These are phyloP conservation scores for Acronicta leporina DNA, from an alignment of 2,888 invertebrate species.

Conservation along the genomic window DNA sequence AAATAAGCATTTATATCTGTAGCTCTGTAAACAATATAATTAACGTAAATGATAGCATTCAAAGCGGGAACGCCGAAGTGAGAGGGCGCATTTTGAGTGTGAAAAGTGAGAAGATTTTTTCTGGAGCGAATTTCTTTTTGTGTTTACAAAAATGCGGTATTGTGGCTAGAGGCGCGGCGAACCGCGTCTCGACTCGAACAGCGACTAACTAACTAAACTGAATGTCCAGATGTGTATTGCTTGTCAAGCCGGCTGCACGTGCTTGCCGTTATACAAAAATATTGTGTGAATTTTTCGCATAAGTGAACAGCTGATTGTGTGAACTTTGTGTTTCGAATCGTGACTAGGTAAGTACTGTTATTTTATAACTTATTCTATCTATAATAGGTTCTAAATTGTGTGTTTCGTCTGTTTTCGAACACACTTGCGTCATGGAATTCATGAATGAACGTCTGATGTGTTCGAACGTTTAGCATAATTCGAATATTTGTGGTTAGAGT, in stretches of 20 bases:
- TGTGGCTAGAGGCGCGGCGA: conserved; percentile 76
- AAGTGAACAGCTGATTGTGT: conserved; percentile 67
- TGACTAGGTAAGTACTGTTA: conserved; percentile 46
- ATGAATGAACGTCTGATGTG: conserved; percentile 52
- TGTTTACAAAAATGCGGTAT: conserved; percentile 79
- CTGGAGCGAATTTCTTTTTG: conserved; percentile 52
- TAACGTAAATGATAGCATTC: conserved; percentile 66
- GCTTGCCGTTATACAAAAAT: conserved; percentile 55
- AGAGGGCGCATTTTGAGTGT: conserved; percentile 66
- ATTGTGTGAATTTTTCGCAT: conserved; percentile 52
- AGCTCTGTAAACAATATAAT: conserved; percentile 63
- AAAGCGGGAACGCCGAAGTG: conserved; percentile 62
- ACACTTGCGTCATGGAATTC: conserved; percentile 53
- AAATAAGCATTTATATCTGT: conserved; percentile 51
- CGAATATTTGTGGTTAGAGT: conserved; percentile 35
- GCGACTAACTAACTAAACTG: conserved; percentile 52
- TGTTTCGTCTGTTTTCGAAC: conserved; percentile 48
- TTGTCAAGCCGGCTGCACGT: conserved; percentile 64
- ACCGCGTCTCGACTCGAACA: conserved; percentile 72
- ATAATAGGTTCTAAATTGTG: conserved; percentile 24
- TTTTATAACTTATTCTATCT: conserved; percentile 39
- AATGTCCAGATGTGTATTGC: conserved; percentile 68
- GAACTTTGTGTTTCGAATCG: conserved; percentile 50
- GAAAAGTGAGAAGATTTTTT: conserved; percentile 43
- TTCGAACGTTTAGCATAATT: conserved; percentile 47